Evolutionary conservation across 30 jellyfish, hydroid and myxozoan species (phyloP), one percentile per base, ranked within the genome.

Genomic region (Chrysaora quinquecirrha): DNA sequence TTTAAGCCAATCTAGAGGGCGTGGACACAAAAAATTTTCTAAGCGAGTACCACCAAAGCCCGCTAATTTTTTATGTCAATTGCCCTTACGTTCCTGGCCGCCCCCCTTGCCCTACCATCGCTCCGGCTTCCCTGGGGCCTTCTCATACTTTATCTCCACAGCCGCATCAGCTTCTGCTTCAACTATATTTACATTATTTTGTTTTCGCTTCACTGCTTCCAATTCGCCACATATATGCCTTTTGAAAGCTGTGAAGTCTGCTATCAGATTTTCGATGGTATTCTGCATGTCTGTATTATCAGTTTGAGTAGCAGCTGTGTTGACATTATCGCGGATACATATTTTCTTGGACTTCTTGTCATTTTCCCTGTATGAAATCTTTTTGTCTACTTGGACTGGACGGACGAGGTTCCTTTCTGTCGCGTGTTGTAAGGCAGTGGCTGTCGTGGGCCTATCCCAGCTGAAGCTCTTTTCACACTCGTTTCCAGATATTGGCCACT

Each of bases 401-500:
- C n/a, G 58, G 58, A 43, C 58, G 58, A 43, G 58, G 58, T 43
- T 6, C 58, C 58, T 43, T 43, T n/a, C n/a, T n/a, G n/a, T 43
- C 16, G 58, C 58, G 58, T 43, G 58, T 43, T 43, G 58, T 43
- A 43, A 43, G 58, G 12, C 58, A 16, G 58, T 43, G 58, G 58
- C 58, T 43, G 58, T 43, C 16, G 58, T 43, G 58, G 58, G 58
- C 58, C 58, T 43, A 43, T 43, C 58, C 58, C 58, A 43, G 58
- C 58, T 16, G 16, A 43, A 43, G 9, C 58, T 43, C 58, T 43
- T 43, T 43, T 43, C 58, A 16, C 58, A 43, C 58, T 43, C 58
- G 12, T 43, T 43, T 43, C 58, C 58, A 43, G 58, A 43, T 43
- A 43, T 43, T 43, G 58, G 58, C 58, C 12, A 6, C 58, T 43